These are phyloP conservation scores for Spatula versicolor DNA, from an alignment of 2,797 vertebrate species.

Conservation along the genomic window DNA sequence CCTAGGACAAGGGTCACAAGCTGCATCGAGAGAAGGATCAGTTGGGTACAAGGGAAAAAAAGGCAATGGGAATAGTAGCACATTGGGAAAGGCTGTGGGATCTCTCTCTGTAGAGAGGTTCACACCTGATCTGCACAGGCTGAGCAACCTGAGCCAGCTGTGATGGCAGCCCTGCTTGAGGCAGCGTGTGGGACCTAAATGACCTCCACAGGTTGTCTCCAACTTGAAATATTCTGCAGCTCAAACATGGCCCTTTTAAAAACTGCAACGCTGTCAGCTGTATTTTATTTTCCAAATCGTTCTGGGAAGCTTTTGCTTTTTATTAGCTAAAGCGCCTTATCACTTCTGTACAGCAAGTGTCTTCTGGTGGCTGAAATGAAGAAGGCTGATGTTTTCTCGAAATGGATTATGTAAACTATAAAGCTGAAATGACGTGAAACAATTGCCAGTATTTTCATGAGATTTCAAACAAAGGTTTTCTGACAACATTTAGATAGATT, in stretches of 20 bases:
- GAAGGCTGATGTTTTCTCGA: slow-evolving; percentile 10
- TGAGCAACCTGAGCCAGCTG: not conserved
- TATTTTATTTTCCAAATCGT: not conserved
- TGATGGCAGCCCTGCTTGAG: not conserved
- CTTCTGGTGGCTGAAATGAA: slow-evolving; percentile 57
- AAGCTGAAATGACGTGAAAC: not conserved
- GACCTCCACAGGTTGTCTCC: not conserved
- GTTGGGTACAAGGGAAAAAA: not conserved
- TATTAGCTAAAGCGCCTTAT: slow-evolving; percentile 2
- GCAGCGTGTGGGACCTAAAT: not conserved
- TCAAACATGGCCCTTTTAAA: not conserved
- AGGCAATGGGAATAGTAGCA: not conserved
- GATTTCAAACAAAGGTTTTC: not conserved
- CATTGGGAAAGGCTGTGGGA: not conserved
- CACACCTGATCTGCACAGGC: accelerated
- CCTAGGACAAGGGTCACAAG: not conserved
- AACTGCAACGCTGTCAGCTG: not conserved
- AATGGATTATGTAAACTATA: not conserved
- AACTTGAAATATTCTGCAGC: not conserved
- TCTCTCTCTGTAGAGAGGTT: not conserved
- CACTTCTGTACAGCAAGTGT: slow-evolving; percentile 38
- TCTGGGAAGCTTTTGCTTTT: not conserved
- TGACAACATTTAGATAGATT: not conserved
- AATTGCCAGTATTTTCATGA: not conserved
- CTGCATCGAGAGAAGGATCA: not conserved